Percentiles rank a stretch among this genome's conserved stretches.
Conservation (phyloP, 2,797 vertebrate genomes). For the Manis pentadactyla region DNA sequence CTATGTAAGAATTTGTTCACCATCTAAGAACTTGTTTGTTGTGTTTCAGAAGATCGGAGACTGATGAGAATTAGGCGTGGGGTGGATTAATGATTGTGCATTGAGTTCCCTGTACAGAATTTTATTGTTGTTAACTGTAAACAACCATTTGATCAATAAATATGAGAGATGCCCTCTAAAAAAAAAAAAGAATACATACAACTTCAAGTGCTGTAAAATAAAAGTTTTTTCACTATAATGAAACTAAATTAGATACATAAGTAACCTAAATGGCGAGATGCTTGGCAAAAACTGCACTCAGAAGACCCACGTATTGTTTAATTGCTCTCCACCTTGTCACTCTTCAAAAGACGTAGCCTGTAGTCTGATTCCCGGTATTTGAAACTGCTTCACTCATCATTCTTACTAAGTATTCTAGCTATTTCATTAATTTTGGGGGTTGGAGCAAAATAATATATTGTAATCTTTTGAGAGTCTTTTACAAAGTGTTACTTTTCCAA, state of each 20-base stretch:
- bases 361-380: neutral
- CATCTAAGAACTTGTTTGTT: too few relatives aligned
- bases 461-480: neutral
- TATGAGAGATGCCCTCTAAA: too few relatives aligned
- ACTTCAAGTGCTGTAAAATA: neutral
- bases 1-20: too few relatives aligned
- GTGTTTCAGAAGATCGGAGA: too few relatives aligned
- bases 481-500: neutral
- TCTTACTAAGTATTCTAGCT: neutral
- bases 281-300: slow-evolving; percentile 16
- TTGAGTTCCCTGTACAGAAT: too few relatives aligned
- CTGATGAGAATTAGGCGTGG: too few relatives aligned
- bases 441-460: neutral
- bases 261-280: neutral
- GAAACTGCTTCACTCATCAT: neutral
- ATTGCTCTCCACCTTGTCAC: neutral
- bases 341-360: neutral
- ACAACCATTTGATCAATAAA: too few relatives aligned
- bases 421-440: neutral
- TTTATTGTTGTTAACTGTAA: too few relatives aligned
- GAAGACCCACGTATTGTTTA: neutral
- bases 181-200: neutral
- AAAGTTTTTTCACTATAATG: neutral
- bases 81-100: too few relatives aligned
- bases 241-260: neutral